Evolutionary conservation across 2,888 invertebrate species (phyloP), one percentile per base, ranked within the genome.

Genomic region (Apotomis capreana): DNA sequence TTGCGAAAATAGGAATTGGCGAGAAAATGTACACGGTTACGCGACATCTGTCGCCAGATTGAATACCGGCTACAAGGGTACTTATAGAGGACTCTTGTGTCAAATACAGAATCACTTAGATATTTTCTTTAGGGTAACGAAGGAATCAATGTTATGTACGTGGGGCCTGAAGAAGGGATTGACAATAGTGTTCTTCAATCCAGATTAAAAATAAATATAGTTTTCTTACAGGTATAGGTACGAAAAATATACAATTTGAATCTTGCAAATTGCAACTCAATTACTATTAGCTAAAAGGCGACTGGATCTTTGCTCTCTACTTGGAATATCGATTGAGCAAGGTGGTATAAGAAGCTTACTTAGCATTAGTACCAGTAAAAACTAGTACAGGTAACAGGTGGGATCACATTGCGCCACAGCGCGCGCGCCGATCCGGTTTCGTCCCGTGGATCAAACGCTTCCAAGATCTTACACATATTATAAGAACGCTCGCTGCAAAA

Each of bases 321-420:
- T 36, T 26, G 51, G 51, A 67, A 67, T 51, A 62, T 44, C 67
- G 67, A 68, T 71, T 71, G 67, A 71, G 61, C 67, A 68, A 73
- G 57, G 64, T 70, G 61, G 69, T 58, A 63, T 68, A 74, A 69
- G 58, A 64, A 74, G 65, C 49, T 57, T 67, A 67, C 64, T 74
- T 58, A 76, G 81, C 81, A 80, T 81, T 79, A 79, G 82, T 79
- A 79, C 79, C 81, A 83, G 80, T 83, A 89, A 90, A 90, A 90
- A 91, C 87, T 89, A 80, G 87, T 85, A 85, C 81, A 82, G 76
- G 80, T 49, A 9, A 3, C 85, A 88, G 87, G 88, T 89, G 87
- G 83, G 84, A 83, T 86, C 84, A 84, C 86, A 84, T 84, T 80
- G 82, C 79, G 80, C 77, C 81, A 81, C 79, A 80, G 74, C 80